Conservation (phyloP, 2,888 invertebrate species). For the Steinernema scapterisci region DNA sequence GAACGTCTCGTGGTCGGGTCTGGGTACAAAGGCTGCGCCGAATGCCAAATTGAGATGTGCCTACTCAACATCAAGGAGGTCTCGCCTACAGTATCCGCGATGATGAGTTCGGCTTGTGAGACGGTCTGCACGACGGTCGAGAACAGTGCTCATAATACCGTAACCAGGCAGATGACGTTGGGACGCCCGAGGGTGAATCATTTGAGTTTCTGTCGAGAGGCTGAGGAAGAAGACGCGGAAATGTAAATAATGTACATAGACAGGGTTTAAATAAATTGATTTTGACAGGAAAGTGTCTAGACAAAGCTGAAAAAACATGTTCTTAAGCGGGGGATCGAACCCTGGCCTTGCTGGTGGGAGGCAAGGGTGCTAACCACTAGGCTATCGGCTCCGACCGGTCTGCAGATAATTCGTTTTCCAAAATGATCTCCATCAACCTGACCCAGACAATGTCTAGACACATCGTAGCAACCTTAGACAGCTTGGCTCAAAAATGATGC, state of each 20-base stretch:
- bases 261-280: not conserved
- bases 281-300: no score
- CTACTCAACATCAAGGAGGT: constrained; percentile 29
- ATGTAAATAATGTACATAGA: constrained; percentile 4
- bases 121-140: constrained; percentile 33
- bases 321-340: no score
- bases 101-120: constrained; percentile 3
- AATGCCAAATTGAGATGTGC: constrained; percentile 25
- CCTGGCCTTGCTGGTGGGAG: no score
- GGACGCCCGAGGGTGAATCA: constrained; percentile 26
- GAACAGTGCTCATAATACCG: constrained; percentile 33
- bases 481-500: no score
- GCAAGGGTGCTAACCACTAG: no score
- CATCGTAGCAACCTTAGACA: no score
- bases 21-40: constrained; percentile 17
- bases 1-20: constrained; percentile 4
- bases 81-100: not conserved
- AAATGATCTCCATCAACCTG: no score
- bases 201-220: constrained; percentile 35
- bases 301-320: no score
- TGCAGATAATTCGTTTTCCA: no score
- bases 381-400: no score
- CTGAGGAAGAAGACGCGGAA: constrained; percentile 26
- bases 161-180: not conserved
- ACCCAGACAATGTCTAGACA: no score